Percentiles rank a stretch among this genome's conserved stretches.
Evolutionary conservation across 2,113 vertebrate genomes (phyloP).

Genomic region (Alces alces): DNA sequence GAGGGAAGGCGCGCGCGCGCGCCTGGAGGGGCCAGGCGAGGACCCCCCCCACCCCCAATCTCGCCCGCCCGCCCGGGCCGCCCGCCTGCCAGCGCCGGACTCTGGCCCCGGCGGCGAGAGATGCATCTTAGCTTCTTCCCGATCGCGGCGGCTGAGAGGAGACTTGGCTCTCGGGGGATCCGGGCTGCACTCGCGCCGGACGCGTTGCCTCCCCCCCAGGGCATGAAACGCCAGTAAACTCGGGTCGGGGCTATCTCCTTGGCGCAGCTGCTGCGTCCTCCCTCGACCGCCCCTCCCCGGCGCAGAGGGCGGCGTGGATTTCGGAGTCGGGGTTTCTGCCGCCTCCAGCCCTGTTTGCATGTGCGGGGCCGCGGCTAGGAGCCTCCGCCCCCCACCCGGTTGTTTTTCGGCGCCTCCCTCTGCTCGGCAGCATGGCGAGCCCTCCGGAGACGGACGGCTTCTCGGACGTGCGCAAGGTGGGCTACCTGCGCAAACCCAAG

Average conservation of each 20-base stretch:
- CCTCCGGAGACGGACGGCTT: slow-evolving; percentile 86
- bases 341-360: slow-evolving; percentile 65
- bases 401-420: slow-evolving; percentile 57
- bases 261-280: slow-evolving; percentile 33
- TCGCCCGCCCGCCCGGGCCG: neutral
- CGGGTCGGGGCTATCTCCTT: neutral
- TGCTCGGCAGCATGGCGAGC: slow-evolving; percentile 83
- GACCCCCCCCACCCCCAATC: neutral
- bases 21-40: slow-evolving; percentile 35
- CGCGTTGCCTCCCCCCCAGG: slow-evolving; percentile 62
- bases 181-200: slow-evolving; percentile 66
- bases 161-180: slow-evolving; percentile 57
- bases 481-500: slow-evolving; percentile 94
- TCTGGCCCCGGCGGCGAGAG: slow-evolving; percentile 41
- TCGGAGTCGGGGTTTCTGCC: slow-evolving; percentile 37
- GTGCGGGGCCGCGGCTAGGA: slow-evolving; percentile 74
- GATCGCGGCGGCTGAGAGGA: slow-evolving; percentile 44
- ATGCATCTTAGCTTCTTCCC: slow-evolving; percentile 67
- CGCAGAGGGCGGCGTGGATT: slow-evolving; percentile 20
- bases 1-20: slow-evolving; percentile 46
- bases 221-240: slow-evolving; percentile 77
- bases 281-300: neutral
- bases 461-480: slow-evolving; percentile 93
- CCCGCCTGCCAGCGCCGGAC: slow-evolving; percentile 39
- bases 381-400: slow-evolving; percentile 76